Evolutionary conservation across 1,140 invertebrate species (phyloP).

Genomic region (Lepidurus arcticus): DNA sequence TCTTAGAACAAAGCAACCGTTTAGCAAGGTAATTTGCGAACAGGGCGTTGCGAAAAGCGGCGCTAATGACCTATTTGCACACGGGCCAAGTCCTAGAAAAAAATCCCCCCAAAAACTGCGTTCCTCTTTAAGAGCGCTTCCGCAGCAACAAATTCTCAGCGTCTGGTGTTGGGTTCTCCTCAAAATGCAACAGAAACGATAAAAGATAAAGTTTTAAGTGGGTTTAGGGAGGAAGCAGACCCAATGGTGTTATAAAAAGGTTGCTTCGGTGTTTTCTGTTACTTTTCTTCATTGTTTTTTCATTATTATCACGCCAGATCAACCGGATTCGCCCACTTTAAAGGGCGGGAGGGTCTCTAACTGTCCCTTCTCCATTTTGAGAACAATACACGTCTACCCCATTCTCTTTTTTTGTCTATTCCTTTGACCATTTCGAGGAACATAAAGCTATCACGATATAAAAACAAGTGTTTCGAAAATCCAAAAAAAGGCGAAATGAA

Average conservation of each 20-base stretch:
- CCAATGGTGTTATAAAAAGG: neutral
- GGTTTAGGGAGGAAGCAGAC: neutral
- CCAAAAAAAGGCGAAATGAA: neutral
- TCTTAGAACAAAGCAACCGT: neutral
- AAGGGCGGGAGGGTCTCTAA: neutral
- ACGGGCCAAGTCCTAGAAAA: neutral
- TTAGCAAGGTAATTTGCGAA: neutral
- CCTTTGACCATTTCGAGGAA: neutral
- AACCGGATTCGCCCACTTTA: constrained; percentile 8
- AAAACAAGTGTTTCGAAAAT: too few species aligned
- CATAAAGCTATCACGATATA: too few species aligned
- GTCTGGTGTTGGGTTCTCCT: neutral
- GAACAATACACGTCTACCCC: neutral
- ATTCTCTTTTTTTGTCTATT: constrained; percentile 1
- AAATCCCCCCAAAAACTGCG: neutral
- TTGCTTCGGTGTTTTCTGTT: neutral
- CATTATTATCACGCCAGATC: constrained; percentile 1
- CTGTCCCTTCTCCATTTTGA: neutral
- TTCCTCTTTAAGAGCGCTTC: neutral
- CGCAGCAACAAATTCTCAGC: neutral
- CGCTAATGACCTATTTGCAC: neutral
- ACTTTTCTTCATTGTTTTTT: neutral
- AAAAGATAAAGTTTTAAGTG: neutral
- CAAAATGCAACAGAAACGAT: neutral
- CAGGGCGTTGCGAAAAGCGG: neutral